Percentiles rank a stretch among this genome's conserved stretches.
Evolutionary conservation across 2,888 invertebrate genomes (phyloP).

Genomic region (Pomacea canaliculata): DNA sequence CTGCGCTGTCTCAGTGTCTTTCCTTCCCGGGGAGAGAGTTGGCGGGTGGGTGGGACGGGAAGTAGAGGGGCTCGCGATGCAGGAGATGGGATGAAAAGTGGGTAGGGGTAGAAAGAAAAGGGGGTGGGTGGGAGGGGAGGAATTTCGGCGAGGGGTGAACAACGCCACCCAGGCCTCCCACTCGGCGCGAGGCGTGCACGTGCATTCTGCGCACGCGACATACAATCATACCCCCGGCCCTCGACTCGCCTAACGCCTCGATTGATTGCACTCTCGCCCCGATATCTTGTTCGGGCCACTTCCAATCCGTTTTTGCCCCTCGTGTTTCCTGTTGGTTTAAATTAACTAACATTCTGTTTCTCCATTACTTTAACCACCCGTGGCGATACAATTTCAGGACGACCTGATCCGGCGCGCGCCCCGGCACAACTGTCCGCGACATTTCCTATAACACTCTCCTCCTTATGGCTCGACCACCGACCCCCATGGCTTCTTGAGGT

Average conservation of each 20-base stretch:
- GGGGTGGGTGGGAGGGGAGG: background rate
- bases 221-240: background rate
- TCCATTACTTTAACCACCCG: background rate
- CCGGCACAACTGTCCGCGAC: too few species aligned
- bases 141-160: too few species aligned
- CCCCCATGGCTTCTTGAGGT: too few species aligned
- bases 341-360: constrained; percentile 7
- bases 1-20: too few species aligned
- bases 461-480: too few species aligned
- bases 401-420: too few species aligned
- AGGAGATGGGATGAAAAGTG: background rate
- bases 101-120: background rate
- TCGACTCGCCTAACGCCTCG: background rate
- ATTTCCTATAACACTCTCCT: too few species aligned
- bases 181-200: constrained; percentile 1
- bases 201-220: constrained; percentile 13
- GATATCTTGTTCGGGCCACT: constrained; percentile 2
- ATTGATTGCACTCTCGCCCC: background rate
- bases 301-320: background rate
- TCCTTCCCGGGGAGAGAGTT: too few species aligned
- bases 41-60: too few species aligned
- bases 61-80: background rate
- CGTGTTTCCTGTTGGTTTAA: constrained; percentile 3
- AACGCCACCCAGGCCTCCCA: constrained; percentile 3
- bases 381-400: constrained; percentile 3